phyloP scores from a whole-genome alignment of 1,140 invertebrate species.

The Sarcophaga peregrina region DNA sequence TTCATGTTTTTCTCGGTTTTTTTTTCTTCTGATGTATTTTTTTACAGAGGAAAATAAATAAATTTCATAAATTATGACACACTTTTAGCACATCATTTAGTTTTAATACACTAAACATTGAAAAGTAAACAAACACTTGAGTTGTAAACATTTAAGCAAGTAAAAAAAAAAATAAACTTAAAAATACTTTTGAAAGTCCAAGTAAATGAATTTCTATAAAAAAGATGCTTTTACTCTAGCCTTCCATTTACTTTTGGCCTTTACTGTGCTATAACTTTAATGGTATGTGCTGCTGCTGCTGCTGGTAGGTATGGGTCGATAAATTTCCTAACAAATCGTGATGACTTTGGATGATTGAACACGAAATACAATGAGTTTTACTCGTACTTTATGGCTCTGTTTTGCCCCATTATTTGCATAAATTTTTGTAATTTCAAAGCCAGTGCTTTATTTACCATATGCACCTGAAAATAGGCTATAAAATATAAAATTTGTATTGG shows the following conservation, averaged over 20 bases:
- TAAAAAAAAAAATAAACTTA: too few relatives aligned
- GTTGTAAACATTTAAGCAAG: too few relatives aligned
- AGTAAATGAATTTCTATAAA: too few relatives aligned
- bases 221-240: too few relatives aligned
- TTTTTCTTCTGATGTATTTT: background rate
- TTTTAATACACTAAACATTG: background rate
- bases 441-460: background rate
- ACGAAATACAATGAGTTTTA: background rate
- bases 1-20: background rate
- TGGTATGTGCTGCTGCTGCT: too few relatives aligned
- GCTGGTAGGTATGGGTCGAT: too few relatives aligned
- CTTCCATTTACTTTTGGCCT: too few relatives aligned
- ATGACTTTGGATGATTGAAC: background rate
- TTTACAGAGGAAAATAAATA: background rate
- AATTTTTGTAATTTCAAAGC: background rate
- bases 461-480: background rate
- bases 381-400: background rate
- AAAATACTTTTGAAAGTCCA: too few relatives aligned
- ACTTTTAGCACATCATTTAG: slow-evolving; percentile 5
- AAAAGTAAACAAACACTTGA: background rate
- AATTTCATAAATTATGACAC: slow-evolving; percentile 15
- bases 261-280: too few relatives aligned
- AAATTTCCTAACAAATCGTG: background rate
- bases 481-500: background rate
- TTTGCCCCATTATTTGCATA: background rate